phyloP scores from a whole-genome alignment of 2,888 invertebrate genomes.

The Perdita meconis region DNA sequence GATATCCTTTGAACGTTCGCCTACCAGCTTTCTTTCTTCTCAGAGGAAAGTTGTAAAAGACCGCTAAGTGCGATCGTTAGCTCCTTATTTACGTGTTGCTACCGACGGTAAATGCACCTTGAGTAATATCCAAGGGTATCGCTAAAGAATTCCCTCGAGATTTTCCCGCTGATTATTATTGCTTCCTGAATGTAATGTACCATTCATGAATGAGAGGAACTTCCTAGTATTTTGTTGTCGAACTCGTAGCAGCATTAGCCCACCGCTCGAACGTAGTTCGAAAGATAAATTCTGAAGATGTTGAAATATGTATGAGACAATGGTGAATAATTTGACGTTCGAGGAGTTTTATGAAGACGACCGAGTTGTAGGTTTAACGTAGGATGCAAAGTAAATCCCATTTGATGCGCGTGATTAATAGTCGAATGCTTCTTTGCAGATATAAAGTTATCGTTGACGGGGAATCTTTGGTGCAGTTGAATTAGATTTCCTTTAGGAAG shows the following conservation, averaged over 20 bases:
- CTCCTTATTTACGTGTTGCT: not conserved
- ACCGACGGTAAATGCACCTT: not conserved
- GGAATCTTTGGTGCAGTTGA: not conserved
- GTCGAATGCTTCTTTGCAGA: not conserved
- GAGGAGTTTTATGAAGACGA: not conserved
- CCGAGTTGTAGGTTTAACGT: not conserved
- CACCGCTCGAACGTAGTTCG: not conserved
- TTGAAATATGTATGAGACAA: constrained; percentile 9
- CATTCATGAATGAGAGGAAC: constrained; percentile 13
- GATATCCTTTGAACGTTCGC: constrained; percentile 10
- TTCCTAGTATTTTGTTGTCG: not conserved
- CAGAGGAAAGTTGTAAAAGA: not conserved
- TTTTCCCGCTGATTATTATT: not conserved
- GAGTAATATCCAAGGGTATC: constrained; percentile 1
- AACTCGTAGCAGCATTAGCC: not conserved
- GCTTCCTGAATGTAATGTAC: not conserved
- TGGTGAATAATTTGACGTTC: constrained; percentile 2
- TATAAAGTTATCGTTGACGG: not conserved
- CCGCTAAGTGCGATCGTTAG: not conserved
- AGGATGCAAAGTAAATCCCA: not conserved
- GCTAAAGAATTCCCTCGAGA: not conserved
- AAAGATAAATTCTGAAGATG: not conserved
- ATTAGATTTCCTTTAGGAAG: not conserved
- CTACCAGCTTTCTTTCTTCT: not conserved
- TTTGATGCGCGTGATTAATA: not conserved